Percentiles rank a stretch among this genome's conserved stretches.
Conservation (phyloP, 2,797 vertebrate species). For the Coregonus sp. region DNA sequence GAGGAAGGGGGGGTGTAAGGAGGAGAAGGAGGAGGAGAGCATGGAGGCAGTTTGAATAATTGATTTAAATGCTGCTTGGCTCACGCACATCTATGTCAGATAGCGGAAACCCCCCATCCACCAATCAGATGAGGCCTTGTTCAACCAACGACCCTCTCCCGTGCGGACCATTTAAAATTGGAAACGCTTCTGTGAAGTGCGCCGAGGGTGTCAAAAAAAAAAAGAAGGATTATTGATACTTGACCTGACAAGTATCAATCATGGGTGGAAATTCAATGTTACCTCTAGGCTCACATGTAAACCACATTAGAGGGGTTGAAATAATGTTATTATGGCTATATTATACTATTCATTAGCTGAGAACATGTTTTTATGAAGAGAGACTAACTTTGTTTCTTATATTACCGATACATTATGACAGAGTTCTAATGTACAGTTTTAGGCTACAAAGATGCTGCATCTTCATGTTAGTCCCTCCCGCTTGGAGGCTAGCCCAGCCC, state of each 20-base stretch:
- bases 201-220: slow-evolving; percentile 8
- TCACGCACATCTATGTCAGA: slow-evolving; percentile 40
- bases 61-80: slow-evolving; percentile 37
- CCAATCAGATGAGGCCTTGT: slow-evolving; percentile 21
- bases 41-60: slow-evolving; percentile 30
- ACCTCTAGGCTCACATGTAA: too few relatives aligned
- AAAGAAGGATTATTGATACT: not conserved
- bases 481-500: too few relatives aligned
- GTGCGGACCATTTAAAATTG: slow-evolving; percentile 16
- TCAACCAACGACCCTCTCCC: not conserved
- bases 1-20: not conserved
- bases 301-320: too few relatives aligned
- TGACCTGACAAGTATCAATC: not conserved
- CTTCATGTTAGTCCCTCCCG: too few relatives aligned
- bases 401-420: too few relatives aligned
- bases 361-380: too few relatives aligned
- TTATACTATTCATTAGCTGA: too few relatives aligned
- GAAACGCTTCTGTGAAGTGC: slow-evolving; percentile 17
- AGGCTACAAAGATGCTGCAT: too few relatives aligned
- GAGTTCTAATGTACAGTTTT: too few relatives aligned
- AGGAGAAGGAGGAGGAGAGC: not conserved
- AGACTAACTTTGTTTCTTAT: too few relatives aligned
- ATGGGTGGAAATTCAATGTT: too few relatives aligned
- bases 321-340: too few relatives aligned
- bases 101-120: slow-evolving; percentile 10